Evolutionary conservation across 1,140 invertebrate genomes (phyloP).

Genomic region (Cydia pomonella): DNA sequence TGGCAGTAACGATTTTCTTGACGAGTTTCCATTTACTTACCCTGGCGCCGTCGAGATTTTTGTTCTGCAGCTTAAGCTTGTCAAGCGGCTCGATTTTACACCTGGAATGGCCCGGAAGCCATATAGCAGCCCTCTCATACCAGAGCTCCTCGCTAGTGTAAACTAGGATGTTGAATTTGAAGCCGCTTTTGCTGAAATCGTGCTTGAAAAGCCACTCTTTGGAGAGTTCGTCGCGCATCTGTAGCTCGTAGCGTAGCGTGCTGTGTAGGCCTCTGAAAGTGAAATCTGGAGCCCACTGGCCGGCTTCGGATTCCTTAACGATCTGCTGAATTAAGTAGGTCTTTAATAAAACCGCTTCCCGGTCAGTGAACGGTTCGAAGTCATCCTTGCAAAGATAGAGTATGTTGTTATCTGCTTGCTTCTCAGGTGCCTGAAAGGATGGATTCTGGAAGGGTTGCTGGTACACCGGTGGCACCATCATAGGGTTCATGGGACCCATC

Average conservation of each 20-base stretch:
- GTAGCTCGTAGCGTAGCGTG: slow-evolving; percentile 57
- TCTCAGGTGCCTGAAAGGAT: slow-evolving; percentile 32
- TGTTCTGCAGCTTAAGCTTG: slow-evolving; percentile 70
- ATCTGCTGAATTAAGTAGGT: slow-evolving; percentile 58
- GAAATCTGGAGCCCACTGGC: slow-evolving; percentile 65
- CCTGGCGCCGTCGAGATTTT: slow-evolving; percentile 52
- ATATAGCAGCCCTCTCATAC: slow-evolving; percentile 72
- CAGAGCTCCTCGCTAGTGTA: slow-evolving; percentile 68
- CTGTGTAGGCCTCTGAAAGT: slow-evolving; percentile 63
- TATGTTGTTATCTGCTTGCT: slow-evolving; percentile 40
- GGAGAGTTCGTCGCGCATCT: slow-evolving; percentile 52
- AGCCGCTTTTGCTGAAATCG: slow-evolving; percentile 57
- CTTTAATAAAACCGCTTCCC: slow-evolving; percentile 52
- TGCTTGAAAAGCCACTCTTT: slow-evolving; percentile 63
- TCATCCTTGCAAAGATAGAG: slow-evolving; percentile 69
- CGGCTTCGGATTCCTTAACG: slow-evolving; percentile 46
- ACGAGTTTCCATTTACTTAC: slow-evolving; percentile 73
- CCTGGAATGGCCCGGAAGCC: slow-evolving; percentile 70
- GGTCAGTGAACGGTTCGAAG: slow-evolving; percentile 54
- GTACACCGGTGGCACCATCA: slow-evolving; percentile 36
- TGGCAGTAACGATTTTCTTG: slow-evolving; percentile 59
- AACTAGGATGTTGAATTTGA: slow-evolving; percentile 56
- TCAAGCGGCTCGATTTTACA: slow-evolving; percentile 57
- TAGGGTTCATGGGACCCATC: slow-evolving; percentile 30
- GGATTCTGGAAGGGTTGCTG: no score